Base-by-base conservation (phyloP, 2,888 invertebrate genomes). In the Galerucella nymphaeae region DNA sequence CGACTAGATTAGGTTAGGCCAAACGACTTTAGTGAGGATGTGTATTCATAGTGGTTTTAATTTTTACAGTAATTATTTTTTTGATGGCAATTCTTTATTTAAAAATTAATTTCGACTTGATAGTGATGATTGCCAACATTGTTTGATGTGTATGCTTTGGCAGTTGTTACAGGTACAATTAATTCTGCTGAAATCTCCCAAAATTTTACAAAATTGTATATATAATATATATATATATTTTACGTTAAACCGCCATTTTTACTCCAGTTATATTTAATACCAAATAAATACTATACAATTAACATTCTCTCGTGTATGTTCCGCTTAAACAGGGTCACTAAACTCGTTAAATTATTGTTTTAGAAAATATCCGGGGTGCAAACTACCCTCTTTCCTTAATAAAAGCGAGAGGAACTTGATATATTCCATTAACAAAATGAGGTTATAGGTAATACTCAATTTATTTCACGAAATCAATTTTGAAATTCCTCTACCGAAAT, bases 121-220 rank as follows among this genome's bases (percentile, higher is more conserved):
- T 6, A 58, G 58, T 58, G 20, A 4, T n/a, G 30, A 58, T 58
- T 58, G 58, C 58, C 58, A 58, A 58, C 23, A 58, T 58, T 58
- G 30, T 58, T 57, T 57, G 18, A 11, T 57, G n/a, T 58, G 58
- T 58, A 58, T 58, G 30, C 23, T 20, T 58, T 58, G 58, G 58
- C 58, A 58, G 30, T 30, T 14, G 58, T 4, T 14, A 23, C 11
- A 23, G 30, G 14, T 23, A 58, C 58, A 58, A 58, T 58, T 58
- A 58, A 30, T 58, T 58, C 58, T 58, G 58, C 13, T 58, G 58
- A 58, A 58, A 58, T 30, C 30, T 30, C 30, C n/a, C n/a, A n/a
- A 30, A 30, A 30, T 30, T 30, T 30, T 30, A 5, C 8, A 38
- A 38, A 38, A 38, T 9, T 38, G 30, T n/a, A n/a, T n/a, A n/a